These are phyloP conservation scores for Valencia hispanica DNA, from an alignment of 2,797 vertebrate genomes.

Conservation along the genomic window DNA sequence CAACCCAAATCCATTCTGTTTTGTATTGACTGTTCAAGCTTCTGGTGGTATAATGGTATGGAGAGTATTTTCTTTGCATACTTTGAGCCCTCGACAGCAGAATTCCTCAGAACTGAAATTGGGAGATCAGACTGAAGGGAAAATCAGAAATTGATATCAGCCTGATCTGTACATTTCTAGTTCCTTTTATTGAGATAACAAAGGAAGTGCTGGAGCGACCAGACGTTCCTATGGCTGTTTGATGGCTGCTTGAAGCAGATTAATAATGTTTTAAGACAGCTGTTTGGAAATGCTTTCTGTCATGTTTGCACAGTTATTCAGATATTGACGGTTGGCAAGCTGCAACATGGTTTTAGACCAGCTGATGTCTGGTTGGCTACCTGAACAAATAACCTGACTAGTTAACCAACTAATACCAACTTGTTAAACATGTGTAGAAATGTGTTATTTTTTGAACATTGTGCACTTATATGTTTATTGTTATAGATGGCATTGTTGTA, in stretches of 20 bases:
- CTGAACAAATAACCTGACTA: background rate
- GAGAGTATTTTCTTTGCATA: no score
- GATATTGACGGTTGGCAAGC: background rate
- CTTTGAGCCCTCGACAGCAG: no score
- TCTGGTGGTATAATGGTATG: background rate
- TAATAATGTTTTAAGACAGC: background rate
- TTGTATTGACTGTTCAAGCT: background rate
- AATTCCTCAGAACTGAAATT: background rate
- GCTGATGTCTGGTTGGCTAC: background rate
- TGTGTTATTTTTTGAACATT: background rate
- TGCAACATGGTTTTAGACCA: background rate
- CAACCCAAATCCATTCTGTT: background rate
- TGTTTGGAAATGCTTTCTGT: background rate
- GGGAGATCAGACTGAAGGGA: background rate
- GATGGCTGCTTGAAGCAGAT: background rate
- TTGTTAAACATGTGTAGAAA: background rate
- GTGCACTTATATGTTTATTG: background rate
- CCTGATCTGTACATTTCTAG: background rate
- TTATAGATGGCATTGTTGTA: background rate
- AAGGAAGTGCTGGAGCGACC: background rate
- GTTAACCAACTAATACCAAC: background rate
- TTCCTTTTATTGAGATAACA: background rate
- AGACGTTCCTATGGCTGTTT: background rate
- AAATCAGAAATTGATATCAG: background rate
- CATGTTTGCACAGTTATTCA: no score